These are phyloP conservation scores for Cordilura impudica DNA, from an alignment of 2,888 invertebrate genomes.

Conservation along the genomic window DNA sequence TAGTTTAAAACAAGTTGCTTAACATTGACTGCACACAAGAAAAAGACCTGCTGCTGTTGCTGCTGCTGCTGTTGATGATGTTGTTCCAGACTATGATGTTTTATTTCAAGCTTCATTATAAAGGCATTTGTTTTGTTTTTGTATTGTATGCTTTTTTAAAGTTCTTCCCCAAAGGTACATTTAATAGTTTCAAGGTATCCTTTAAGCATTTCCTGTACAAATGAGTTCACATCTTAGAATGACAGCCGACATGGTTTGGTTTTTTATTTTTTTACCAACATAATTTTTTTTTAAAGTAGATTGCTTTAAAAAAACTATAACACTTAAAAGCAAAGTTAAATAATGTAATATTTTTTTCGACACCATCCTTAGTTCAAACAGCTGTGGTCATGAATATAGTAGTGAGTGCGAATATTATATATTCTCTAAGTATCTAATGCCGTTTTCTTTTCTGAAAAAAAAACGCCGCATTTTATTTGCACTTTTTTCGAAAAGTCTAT, in stretches of 20 bases:
- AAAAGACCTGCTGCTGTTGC: not conserved
- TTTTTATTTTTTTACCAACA: not conserved
- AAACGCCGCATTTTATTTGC: too few relatives aligned
- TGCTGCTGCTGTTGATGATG: conserved; percentile 27
- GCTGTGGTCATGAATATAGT: too few relatives aligned
- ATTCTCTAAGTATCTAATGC: too few relatives aligned
- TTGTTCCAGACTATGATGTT: conserved; percentile 52
- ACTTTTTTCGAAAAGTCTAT: too few relatives aligned
- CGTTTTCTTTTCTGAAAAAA: too few relatives aligned
- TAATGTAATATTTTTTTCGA: conserved; percentile 21
- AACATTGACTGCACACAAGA: not conserved
- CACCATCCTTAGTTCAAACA: conserved; percentile 9
- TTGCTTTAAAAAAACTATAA: conserved; percentile 11
- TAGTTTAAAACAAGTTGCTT: conserved; percentile 35
- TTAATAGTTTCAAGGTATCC: conserved; percentile 57
- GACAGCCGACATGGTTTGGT: conserved; percentile 63
- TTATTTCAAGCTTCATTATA: conserved; percentile 58
- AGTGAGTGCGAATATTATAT: too few relatives aligned
- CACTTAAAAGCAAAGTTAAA: conserved; percentile 36
- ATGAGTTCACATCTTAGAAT: conserved; percentile 67
- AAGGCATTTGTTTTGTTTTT: conserved; percentile 46
- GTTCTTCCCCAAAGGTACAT: conserved; percentile 33
- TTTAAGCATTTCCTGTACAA: conserved; percentile 66
- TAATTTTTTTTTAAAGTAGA: not conserved
- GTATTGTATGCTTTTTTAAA: conserved; percentile 17